Conservation (phyloP, 2,797 vertebrate species). For the Danionella dracula region DNA sequence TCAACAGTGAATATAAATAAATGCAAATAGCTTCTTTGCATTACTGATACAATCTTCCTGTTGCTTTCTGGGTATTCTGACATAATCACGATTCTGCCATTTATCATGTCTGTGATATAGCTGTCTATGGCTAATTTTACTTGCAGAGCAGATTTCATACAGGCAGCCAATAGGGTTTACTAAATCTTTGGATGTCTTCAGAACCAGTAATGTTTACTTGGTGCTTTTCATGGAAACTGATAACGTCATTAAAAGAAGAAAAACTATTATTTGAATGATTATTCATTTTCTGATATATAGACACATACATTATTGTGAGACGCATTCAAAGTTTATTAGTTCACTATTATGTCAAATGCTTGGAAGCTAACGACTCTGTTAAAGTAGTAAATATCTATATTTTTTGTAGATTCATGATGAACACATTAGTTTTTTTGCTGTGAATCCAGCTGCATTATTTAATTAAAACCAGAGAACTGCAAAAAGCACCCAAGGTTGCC, state of each 20-base stretch:
- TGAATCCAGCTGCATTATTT: too few species aligned
- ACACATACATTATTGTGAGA: too few species aligned
- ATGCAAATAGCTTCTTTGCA: background rate
- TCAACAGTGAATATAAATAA: background rate
- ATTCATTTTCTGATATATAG: too few species aligned
- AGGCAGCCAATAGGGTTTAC: slow-evolving; percentile 26
- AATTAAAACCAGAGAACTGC: too few species aligned
- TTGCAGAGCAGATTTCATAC: slow-evolving; percentile 23
- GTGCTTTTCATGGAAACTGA: slow-evolving; percentile 30
- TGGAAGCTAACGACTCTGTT: too few species aligned
- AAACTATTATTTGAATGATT: slow-evolving; percentile 1
- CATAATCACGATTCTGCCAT: too few species aligned
- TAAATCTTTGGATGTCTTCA: background rate
- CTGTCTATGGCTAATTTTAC: slow-evolving; percentile 20
- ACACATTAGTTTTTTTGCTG: too few species aligned
- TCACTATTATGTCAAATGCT: too few species aligned
- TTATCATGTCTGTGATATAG: background rate
- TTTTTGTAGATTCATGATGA: too few species aligned
- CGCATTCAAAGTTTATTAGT: too few species aligned
- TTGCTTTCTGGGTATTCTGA: slow-evolving; percentile 8
- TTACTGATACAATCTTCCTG: background rate
- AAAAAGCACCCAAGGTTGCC: too few species aligned
- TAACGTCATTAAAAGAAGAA: background rate
- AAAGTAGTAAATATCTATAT: too few species aligned
- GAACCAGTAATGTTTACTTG: slow-evolving; percentile 7